phyloP scores from a whole-genome alignment of 23 tunicate genomes.

The Diplosoma virens region DNA sequence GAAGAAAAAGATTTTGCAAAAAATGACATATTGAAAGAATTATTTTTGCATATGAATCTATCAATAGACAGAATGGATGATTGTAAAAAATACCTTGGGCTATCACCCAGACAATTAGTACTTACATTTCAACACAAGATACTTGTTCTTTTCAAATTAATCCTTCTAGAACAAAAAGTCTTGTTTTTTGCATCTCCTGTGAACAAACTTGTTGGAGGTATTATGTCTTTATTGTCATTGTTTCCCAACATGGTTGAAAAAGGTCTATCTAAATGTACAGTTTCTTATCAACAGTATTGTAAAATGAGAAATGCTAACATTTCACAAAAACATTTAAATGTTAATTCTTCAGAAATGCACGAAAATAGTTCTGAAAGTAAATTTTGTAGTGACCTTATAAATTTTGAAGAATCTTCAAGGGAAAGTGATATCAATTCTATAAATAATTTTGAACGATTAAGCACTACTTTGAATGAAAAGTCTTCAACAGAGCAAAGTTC shows the following conservation, averaged over 20 bases:
- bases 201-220: constrained; percentile 50
- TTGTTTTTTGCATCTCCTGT: constrained; percentile 70
- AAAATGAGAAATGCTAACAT: too few species aligned
- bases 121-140: constrained; percentile 57
- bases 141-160: constrained; percentile 62
- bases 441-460: too few species aligned
- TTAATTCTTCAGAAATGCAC: too few species aligned
- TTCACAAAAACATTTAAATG: too few species aligned
- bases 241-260: constrained; percentile 85
- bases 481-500: too few species aligned
- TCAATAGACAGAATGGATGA: constrained; percentile 35
- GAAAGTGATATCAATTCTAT: too few species aligned
- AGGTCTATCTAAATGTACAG: constrained; percentile 55
- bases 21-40: constrained; percentile 60
- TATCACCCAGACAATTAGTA: constrained; percentile 43
- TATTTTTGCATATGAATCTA: constrained; percentile 68
- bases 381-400: too few species aligned
- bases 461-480: too few species aligned
- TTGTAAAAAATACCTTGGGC: constrained; percentile 46
- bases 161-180: constrained; percentile 65
- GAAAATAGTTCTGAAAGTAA: too few species aligned
- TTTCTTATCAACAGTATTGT: neutral
- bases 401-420: too few species aligned
- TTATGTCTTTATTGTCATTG: constrained; percentile 66
- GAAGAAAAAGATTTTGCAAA: constrained; percentile 84